phyloP scores from a whole-genome alignment of 2,113 vertebrate genomes.

The Aptenodytes patagonicus region DNA sequence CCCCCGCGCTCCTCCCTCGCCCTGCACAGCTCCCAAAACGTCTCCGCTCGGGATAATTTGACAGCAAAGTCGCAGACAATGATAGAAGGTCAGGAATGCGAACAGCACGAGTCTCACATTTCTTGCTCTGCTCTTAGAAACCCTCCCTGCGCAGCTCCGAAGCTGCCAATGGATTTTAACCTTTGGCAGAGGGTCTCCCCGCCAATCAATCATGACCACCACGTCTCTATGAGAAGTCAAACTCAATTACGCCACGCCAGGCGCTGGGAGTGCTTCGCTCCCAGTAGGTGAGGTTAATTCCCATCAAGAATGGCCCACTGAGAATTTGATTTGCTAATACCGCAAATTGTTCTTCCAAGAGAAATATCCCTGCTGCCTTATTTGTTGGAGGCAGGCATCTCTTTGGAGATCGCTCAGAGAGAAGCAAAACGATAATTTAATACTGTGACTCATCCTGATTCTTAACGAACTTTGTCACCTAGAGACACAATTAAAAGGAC shows the following conservation, averaged over 20 bases:
- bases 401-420: not conserved
- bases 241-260: not conserved
- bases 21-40: fast-evolving
- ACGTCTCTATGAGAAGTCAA: not conserved
- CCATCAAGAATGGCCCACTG: slow-evolving; percentile 10
- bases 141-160: fast-evolving
- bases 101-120: fast-evolving
- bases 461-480: not conserved
- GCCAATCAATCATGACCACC: not conserved
- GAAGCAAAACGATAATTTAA: not conserved
- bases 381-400: not conserved
- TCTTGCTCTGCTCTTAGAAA: not conserved
- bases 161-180: not conserved
- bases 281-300: slow-evolving; percentile 32
- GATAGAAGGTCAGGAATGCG: fast-evolving
- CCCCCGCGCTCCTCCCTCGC: not conserved
- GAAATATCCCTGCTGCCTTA: not conserved
- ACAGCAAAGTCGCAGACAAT: not conserved
- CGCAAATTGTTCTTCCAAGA: slow-evolving; percentile 5
- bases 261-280: not conserved
- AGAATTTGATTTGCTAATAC: slow-evolving; percentile 31
- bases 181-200: not conserved
- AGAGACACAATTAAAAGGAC: not conserved
- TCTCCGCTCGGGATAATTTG: not conserved
- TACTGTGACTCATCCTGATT: not conserved